phyloP scores from a whole-genome alignment of 2,797 vertebrate genomes.

The Sciurus carolinensis region DNA sequence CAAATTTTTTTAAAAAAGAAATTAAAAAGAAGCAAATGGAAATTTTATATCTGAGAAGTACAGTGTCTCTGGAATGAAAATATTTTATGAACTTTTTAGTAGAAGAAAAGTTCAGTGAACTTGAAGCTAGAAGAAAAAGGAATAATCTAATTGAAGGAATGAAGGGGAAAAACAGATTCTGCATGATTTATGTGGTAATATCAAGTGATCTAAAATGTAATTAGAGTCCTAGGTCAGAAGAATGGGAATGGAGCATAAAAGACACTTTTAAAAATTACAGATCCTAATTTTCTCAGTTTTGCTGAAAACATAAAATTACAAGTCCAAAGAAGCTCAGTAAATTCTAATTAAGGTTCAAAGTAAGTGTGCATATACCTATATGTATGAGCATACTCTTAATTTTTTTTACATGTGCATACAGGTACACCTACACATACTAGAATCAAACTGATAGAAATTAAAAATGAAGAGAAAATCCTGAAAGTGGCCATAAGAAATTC shows the following conservation, averaged over 20 bases:
- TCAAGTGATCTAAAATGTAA: background rate
- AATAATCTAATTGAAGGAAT: background rate
- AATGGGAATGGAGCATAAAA: background rate
- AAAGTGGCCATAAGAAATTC: background rate
- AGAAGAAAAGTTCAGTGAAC: background rate
- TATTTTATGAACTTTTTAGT: background rate
- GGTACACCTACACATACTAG: background rate
- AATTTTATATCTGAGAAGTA: background rate
- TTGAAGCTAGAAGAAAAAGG: background rate
- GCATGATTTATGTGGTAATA: background rate
- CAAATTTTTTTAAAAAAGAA: background rate
- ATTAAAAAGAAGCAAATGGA: background rate
- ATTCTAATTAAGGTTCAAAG: background rate
- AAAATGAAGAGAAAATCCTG: background rate
- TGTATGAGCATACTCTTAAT: too few relatives aligned
- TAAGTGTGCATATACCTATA: background rate
- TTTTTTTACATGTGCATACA: background rate
- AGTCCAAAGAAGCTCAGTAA: background rate
- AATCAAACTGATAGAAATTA: background rate
- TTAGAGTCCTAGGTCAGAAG: background rate
- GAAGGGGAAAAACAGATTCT: background rate
- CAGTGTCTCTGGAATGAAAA: background rate
- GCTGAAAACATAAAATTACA: background rate
- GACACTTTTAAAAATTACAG: background rate
- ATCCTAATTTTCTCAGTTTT: background rate